These are phyloP conservation scores for Colistium nudipinnis DNA, from an alignment of 2,113 vertebrate genomes.

Conservation along the genomic window DNA sequence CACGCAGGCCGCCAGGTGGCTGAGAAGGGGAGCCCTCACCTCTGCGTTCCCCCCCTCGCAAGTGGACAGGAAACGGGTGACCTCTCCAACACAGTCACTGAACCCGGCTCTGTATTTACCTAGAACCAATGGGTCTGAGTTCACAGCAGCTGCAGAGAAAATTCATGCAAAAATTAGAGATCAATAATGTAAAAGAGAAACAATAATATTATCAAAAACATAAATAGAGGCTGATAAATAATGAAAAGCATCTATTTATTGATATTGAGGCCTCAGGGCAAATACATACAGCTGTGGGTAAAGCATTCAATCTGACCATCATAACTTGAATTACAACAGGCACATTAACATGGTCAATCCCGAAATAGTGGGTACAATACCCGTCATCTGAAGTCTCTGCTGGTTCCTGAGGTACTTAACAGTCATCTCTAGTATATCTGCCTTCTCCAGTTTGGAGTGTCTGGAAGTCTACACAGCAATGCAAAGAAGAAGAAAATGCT, in stretches of 20 bases:
- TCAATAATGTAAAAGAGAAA: background rate
- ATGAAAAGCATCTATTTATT: background rate
- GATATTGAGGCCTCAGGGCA: background rate
- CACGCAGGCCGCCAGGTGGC: constrained; percentile 93
- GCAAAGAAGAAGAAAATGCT: no score
- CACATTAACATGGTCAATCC: constrained; percentile 2
- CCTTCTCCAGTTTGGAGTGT: constrained; percentile 96
- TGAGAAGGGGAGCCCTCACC: constrained; percentile 89
- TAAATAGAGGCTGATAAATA: background rate
- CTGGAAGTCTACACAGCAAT: constrained; percentile 86
- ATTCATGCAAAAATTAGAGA: background rate
- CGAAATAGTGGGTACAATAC: constrained; percentile 71
- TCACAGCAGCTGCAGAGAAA: constrained; percentile 83
- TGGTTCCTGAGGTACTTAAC: constrained; percentile 94
- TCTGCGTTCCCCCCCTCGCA: constrained; percentile 93
- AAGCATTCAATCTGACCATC: constrained; percentile 15
- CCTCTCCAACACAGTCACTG: constrained; percentile 94
- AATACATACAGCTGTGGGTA: constrained; percentile 18
- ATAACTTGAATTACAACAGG: constrained; percentile 36
- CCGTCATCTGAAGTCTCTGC: constrained; percentile 90
- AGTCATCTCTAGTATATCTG: constrained; percentile 96
- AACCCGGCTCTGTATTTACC: constrained; percentile 94
- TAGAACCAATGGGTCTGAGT: constrained; percentile 88
- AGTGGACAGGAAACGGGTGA: constrained; percentile 94
- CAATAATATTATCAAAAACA: background rate